Evolutionary conservation across 1,140 invertebrate species (phyloP).

Genomic region (Stenopsyche tienmushanensis): DNA sequence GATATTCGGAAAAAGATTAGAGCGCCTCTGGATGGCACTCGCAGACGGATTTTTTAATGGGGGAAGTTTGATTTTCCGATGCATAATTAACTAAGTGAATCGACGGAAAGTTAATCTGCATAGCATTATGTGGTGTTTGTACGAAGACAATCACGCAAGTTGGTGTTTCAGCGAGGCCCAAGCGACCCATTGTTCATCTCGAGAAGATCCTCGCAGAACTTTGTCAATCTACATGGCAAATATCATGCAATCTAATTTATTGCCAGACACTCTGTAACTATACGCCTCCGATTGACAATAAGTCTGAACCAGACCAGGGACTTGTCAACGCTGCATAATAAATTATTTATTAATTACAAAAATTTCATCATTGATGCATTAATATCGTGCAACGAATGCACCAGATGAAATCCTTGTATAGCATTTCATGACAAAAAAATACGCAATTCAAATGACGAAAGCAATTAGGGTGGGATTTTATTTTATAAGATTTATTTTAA

Average conservation of each 20-base stretch:
- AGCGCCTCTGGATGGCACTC: too few relatives aligned
- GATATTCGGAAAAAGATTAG: too few relatives aligned
- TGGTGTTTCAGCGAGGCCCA: background rate
- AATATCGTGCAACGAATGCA: too few relatives aligned
- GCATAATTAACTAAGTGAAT: conserved; percentile 21
- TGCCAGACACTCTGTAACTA: conserved; percentile 12
- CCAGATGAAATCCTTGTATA: too few relatives aligned
- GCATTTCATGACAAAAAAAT: too few relatives aligned
- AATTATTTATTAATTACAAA: too few relatives aligned
- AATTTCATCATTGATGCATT: too few relatives aligned
- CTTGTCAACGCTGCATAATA: too few relatives aligned
- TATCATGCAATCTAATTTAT: conserved; percentile 22
- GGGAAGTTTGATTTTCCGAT: background rate
- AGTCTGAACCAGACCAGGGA: too few relatives aligned
- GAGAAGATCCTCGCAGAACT: conserved; percentile 3
- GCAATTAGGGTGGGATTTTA: too few relatives aligned
- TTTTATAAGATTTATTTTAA: too few relatives aligned
- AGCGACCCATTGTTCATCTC: background rate
- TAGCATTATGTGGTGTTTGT: conserved; percentile 22
- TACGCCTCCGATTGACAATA: background rate
- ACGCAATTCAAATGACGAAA: too few relatives aligned
- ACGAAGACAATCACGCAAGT: conserved; percentile 11
- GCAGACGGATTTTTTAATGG: background rate
- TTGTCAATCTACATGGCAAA: conserved; percentile 30
- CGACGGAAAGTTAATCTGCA: conserved; percentile 24